Conservation (phyloP, 2,113 vertebrate species). For the Hylia prasina region DNA sequence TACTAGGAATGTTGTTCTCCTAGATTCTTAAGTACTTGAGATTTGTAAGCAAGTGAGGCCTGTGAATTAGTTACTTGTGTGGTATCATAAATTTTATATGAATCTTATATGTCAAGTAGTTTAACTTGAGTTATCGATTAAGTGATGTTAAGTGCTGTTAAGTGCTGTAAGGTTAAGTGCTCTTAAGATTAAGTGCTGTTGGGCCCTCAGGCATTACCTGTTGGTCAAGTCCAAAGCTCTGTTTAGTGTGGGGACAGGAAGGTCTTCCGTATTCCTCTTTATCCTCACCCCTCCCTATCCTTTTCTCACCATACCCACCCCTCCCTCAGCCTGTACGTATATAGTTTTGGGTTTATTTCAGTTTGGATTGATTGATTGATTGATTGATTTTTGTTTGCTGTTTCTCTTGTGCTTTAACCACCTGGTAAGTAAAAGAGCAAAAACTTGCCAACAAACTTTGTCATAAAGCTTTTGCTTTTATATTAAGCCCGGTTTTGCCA, state of each 20-base stretch:
- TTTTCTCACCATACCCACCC: not conserved
- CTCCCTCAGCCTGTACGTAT: not conserved
- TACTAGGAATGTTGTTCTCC: not conserved
- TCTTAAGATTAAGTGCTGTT: not conserved
- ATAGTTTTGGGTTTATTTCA: not conserved
- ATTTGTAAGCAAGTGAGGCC: not conserved
- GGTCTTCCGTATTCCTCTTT: not conserved
- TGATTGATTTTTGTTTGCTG: not conserved
- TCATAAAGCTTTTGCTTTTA: not conserved
- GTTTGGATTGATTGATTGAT: not conserved
- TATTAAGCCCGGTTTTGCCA: not conserved
- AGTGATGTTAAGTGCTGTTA: not conserved
- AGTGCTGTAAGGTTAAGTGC: not conserved
- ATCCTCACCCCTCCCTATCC: not conserved
- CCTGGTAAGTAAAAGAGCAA: not conserved
- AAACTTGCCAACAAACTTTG: not conserved
- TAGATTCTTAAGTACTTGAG: not conserved
- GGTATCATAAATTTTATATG: not conserved
- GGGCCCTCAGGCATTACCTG: not conserved
- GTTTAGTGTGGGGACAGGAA: not conserved
- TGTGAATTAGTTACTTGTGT: not conserved
- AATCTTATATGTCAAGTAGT: not conserved
- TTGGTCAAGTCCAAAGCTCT: fast-evolving
- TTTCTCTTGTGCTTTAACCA: not conserved
- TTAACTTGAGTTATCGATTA: not conserved